These are phyloP conservation scores for Matsumyia berberina DNA, from an alignment of 2,888 invertebrate genomes.

Conservation along the genomic window DNA sequence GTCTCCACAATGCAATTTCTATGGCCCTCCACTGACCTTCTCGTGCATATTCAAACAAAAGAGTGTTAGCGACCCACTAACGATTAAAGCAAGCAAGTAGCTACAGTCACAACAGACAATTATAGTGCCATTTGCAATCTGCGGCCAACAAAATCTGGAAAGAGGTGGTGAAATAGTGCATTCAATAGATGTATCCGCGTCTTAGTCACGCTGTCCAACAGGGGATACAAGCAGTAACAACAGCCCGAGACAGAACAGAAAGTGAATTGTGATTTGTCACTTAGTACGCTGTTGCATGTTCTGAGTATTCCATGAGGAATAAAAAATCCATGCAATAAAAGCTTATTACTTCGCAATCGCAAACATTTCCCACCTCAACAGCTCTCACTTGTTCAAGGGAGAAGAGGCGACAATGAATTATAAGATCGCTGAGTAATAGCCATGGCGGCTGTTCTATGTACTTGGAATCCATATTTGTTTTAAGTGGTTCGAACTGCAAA, in stretches of 20 bases:
- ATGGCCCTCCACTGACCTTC: not conserved
- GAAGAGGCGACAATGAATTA: not conserved
- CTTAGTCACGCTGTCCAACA: conserved; percentile 24
- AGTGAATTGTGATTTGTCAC: not conserved
- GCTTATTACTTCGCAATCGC: too few relatives aligned
- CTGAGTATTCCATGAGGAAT: not conserved
- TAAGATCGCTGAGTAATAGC: not conserved
- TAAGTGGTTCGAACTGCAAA: conserved; percentile 26
- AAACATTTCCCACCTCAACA: not conserved
- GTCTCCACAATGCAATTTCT: not conserved
- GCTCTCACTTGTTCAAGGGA: not conserved
- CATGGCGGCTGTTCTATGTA: conserved; percentile 1
- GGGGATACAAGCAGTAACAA: not conserved
- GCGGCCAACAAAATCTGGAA: not conserved
- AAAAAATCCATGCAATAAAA: not conserved
- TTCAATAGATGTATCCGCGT: conserved; percentile 3
- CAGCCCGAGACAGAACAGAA: not conserved
- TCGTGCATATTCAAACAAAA: too few relatives aligned
- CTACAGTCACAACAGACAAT: not conserved
- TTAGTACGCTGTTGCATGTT: not conserved
- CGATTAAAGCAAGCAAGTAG: not conserved
- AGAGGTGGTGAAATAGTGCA: conserved; percentile 28
- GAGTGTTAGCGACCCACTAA: not conserved
- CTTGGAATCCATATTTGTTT: conserved; percentile 23
- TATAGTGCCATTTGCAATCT: not conserved